Evolutionary conservation across 2,888 invertebrate species (phyloP).

Genomic region (Pemphredon lugubris): DNA sequence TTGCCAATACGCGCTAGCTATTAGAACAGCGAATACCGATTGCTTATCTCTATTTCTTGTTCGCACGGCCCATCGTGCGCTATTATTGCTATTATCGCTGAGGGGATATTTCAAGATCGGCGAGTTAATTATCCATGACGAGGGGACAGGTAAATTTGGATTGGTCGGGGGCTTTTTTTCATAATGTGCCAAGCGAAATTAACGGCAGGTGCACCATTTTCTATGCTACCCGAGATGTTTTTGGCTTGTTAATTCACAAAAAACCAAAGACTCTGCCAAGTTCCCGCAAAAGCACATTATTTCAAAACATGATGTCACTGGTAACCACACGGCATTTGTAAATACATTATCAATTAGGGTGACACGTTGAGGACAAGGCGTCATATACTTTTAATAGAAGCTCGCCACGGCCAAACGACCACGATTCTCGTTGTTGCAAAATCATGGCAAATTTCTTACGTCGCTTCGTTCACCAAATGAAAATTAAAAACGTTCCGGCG

Average conservation of each 20-base stretch:
- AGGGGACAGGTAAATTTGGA: not conserved
- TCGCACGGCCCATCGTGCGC: not conserved
- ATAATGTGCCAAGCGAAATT: not conserved
- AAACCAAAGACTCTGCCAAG: slow-evolving; percentile 52
- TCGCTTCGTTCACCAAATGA: slow-evolving; percentile 1
- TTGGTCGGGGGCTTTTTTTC: not conserved
- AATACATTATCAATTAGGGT: slow-evolving; percentile 59
- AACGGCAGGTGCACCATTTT: slow-evolving; percentile 28
- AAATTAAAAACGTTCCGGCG: too few relatives aligned
- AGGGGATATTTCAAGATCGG: not conserved
- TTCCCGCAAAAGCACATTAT: slow-evolving; percentile 56
- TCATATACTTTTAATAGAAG: slow-evolving; percentile 57
- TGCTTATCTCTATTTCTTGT: not conserved
- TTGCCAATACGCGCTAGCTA: too few relatives aligned
- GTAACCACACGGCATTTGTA: slow-evolving; percentile 33
- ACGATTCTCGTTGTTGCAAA: slow-evolving; percentile 45
- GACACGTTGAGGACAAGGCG: slow-evolving; percentile 48
- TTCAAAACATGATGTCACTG: slow-evolving; percentile 66
- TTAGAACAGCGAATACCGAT: not conserved
- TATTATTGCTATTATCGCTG: too few relatives aligned
- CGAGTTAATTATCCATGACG: not conserved
- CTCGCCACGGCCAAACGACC: slow-evolving; percentile 17
- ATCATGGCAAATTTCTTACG: slow-evolving; percentile 19
- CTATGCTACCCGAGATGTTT: not conserved
- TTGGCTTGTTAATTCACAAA: slow-evolving; percentile 44